Evolutionary conservation across 2,113 vertebrate species (phyloP), one percentile per base, ranked within the genome.

Genomic region (Syngnathoides biaculeatus): DNA sequence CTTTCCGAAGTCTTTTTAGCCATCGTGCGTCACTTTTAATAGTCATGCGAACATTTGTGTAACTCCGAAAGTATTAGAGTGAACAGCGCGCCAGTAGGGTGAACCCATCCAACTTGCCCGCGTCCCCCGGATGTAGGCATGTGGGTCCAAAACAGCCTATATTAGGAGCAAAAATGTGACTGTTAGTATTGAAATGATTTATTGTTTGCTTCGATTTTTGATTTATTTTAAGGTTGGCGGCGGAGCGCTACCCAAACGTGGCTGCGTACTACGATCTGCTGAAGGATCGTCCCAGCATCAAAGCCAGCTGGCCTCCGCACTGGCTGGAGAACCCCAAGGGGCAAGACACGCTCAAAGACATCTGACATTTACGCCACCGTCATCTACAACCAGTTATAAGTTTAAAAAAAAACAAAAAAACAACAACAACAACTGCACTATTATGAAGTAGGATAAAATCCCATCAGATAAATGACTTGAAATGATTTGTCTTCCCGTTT

Each of bases 221-320:
- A 8, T 35, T 35, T 7, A 0, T 55, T 19, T 67, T 4, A 0
- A 93, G 92, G 60, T 57, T 92, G 62, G 82, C 84, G 63, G 69
- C 65, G 3, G 84, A 87, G 39, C 65, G 47, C 13, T 90, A 86
- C 79, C 88, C 91, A 19, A 84, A 81, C n/a, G 82, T 93, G 57
- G 75, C 42, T 4, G 77, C 79, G 42, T 93, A 93, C 26, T 75
- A 91, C 38, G 35, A 27, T 30, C 52, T 79, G 75, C 3, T 92
- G 82, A 91, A 89, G 74, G 85, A 90, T 0, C 80, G 90, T 1
- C 90, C 90, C 67, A 91, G 90, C 55, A 35, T 91, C 60, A 87
- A 85, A 65, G 82, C 83, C 72, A 85, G 83, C 60, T 90, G 90
- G 91, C 91, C 91, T 24, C 85, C 90, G 62, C 88, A 90, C 57